phyloP scores from a whole-genome alignment of 2,888 invertebrate genomes.

The Disparrhopalites patrizii region DNA sequence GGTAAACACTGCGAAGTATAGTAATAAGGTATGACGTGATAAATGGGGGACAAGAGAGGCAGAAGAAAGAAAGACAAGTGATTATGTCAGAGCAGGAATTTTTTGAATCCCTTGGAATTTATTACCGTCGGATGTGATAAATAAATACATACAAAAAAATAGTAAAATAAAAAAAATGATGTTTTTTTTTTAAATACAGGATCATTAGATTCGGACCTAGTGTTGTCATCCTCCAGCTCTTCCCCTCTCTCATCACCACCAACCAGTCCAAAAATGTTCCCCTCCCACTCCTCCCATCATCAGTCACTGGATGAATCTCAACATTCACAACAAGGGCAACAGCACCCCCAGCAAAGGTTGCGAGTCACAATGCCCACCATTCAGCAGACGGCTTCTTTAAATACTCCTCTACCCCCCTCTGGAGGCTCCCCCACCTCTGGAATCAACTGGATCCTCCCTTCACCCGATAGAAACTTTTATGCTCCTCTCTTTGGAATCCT shows the following conservation, averaged over 20 bases:
- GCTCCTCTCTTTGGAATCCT: constrained; percentile 63
- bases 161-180: too few species aligned
- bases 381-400: constrained; percentile 61
- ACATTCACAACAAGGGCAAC: constrained; percentile 51
- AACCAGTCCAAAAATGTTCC: constrained; percentile 48
- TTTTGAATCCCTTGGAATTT: too few species aligned
- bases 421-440: constrained; percentile 55
- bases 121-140: too few species aligned
- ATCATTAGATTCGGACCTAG: constrained; percentile 51
- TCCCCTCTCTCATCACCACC: constrained; percentile 56
- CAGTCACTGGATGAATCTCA: constrained; percentile 52
- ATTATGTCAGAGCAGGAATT: too few species aligned
- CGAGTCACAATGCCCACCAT: constrained; percentile 48
- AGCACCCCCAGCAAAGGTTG: constrained; percentile 46
- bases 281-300: constrained; percentile 46
- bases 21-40: too few species aligned
- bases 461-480: constrained; percentile 63
- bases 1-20: too few species aligned
- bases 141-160: too few species aligned
- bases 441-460: constrained; percentile 68
- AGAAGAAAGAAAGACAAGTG: too few species aligned
- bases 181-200: too few species aligned
- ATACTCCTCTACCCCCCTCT: constrained; percentile 55
- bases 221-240: constrained; percentile 57
- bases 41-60: too few species aligned